A percentile compares a stretch with the other conserved stretches of the same genome.
Conservation (phyloP, 2,888 invertebrate genomes). For the Gerris lacustris region DNA sequence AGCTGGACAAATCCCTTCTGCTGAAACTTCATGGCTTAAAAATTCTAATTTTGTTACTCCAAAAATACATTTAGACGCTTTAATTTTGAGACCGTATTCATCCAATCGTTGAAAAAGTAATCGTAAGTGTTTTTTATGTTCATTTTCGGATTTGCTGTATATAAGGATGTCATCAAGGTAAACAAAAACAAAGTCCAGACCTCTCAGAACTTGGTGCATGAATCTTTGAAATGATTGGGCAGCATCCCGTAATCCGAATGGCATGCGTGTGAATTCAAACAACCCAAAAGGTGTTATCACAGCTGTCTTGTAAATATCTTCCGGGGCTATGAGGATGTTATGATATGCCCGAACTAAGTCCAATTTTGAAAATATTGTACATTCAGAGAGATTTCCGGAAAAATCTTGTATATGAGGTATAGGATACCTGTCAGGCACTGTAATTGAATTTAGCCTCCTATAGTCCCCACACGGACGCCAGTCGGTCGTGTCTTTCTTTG, state of each 20-base stretch:
- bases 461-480: slow-evolving; percentile 32
- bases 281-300: slow-evolving; percentile 9
- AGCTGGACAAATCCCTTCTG: slow-evolving; percentile 32
- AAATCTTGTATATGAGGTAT: slow-evolving; percentile 29
- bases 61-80: slow-evolving; percentile 33
- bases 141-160: slow-evolving; percentile 21
- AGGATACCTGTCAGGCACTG: slow-evolving; percentile 30
- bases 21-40: slow-evolving; percentile 30
- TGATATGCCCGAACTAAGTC: slow-evolving; percentile 28
- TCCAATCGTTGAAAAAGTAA: slow-evolving; percentile 25
- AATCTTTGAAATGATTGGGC: slow-evolving; percentile 30
- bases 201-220: slow-evolving; percentile 27
- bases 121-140: slow-evolving; percentile 26
- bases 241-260: slow-evolving; percentile 27
- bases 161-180: slow-evolving; percentile 30
- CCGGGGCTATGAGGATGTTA: slow-evolving; percentile 28
- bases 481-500: slow-evolving; percentile 24
- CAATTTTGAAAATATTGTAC: slow-evolving; percentile 20
- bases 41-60: slow-evolving; percentile 28
- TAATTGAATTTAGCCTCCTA: slow-evolving; percentile 28
- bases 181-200: slow-evolving; percentile 25
- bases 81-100: slow-evolving; percentile 32
- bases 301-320: slow-evolving; percentile 24
- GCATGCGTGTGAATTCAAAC: slow-evolving; percentile 27
- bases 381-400: slow-evolving; percentile 16